Base-by-base conservation (phyloP, 2,797 vertebrate species). In the Crax fasciolata region DNA sequence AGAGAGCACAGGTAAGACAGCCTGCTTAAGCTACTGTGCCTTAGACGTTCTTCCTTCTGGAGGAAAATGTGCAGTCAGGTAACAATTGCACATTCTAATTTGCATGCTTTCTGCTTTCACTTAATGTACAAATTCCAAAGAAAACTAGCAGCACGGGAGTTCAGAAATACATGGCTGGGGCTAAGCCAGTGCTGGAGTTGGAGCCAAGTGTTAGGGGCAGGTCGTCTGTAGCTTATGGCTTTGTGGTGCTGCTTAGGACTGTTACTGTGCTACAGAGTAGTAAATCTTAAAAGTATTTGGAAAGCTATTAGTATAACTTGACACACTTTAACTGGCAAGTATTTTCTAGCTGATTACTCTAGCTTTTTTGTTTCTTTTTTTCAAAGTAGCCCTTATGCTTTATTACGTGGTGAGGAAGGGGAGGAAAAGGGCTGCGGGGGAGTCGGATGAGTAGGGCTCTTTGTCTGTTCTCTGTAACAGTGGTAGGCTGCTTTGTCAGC, bases 1-100 rank as follows among this genome's bases (percentile, higher is more conserved):
- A 99, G 95, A 98, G 99, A 96, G 99, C 99, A 4, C 99, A 99
- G 99, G 99, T 99, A 99, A 97, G 96, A 48, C 27, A 27, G 44
- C 65, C 59, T 89, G 35, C 87, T 63, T 54, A 6, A 30, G 48
- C 52, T 57, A 1, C 21, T 57, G 41, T 70, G 58, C 38, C 25
- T 61, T 39, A 28, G 2, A 1, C 14, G 0, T 24, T 43, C 51
- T 9, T 66, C 57, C 17, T 77, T 59, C 25, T 49, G 55, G 41
- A 49, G 51, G 63, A 46, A 49, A 78, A 11, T 7, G 1, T 0
- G 0, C 2, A 19, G 13, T 24, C 58, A 73, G 44, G 61, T 46
- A 59, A 30, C 0, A 1, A 19, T 61, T 23, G 4, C 28, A 10
- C 9, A 1, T 52, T 32, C 51, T 39, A 4, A 27, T 48, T 30